These are phyloP conservation scores for Momotus momota DNA, from an alignment of 2,797 vertebrate species.

Conservation along the genomic window DNA sequence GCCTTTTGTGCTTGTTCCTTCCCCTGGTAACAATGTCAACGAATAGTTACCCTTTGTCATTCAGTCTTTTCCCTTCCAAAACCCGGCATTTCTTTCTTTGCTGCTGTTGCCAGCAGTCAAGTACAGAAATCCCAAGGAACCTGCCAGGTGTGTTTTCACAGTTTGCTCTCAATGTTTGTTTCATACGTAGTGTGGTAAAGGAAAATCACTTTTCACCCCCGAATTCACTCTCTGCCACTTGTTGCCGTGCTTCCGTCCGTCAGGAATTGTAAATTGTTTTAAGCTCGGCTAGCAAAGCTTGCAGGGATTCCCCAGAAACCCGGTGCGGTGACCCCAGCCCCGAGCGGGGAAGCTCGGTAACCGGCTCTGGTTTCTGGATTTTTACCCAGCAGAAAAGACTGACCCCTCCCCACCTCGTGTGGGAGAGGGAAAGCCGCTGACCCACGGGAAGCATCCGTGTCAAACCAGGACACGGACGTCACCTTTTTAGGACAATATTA, in stretches of 20 bases:
- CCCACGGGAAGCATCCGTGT: background rate
- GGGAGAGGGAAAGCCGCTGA: background rate
- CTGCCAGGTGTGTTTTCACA: conserved; percentile 1
- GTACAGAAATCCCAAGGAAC: background rate
- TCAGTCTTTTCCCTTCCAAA: conserved; percentile 3
- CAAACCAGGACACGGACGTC: background rate
- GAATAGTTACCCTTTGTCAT: conserved; percentile 3
- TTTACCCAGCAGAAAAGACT: too few relatives aligned
- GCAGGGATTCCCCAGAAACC: background rate
- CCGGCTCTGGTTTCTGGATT: background rate
- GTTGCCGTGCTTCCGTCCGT: background rate
- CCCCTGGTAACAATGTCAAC: background rate
- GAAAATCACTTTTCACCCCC: background rate
- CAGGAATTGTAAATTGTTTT: background rate
- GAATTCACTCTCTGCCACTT: background rate
- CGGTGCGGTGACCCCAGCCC: accelerated
- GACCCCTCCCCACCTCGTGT: too few relatives aligned
- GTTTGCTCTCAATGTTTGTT: conserved; percentile 24
- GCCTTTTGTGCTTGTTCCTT: background rate
- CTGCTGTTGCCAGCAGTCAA: conserved; percentile 4
- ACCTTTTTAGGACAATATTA: background rate
- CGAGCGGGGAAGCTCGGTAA: background rate
- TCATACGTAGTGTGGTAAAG: conserved; percentile 35
- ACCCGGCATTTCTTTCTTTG: conserved; percentile 5
- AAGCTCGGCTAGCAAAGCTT: background rate